Base-by-base conservation (phyloP, 2,797 vertebrate species). In the Ciconia nigra region DNA sequence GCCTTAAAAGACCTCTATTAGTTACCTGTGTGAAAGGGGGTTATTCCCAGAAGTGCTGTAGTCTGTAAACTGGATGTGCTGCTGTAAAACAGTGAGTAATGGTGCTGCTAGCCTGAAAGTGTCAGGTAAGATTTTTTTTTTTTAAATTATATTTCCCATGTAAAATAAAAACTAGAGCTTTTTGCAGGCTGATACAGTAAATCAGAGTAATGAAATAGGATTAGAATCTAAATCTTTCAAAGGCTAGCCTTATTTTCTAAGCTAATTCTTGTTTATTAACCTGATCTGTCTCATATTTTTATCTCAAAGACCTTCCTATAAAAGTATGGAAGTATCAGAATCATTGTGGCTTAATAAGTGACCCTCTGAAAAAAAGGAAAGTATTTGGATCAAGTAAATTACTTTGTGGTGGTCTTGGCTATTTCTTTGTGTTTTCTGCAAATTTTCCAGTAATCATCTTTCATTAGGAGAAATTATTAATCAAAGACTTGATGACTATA, bases 401-500 rank as follows among this genome's bases (percentile, higher is more conserved):
- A 52, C 35, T 83, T 82, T 54, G 4, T 18, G 10, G 8, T 33
- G 12, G 13, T 51, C 47, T 74, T 77, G 26, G 25, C 22, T 66
- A 19, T 70, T 70, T 73, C 44, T 55, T n/a, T 79, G 20, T 49
- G 4, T 57, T 87, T 93, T 82, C 33, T 54, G 22, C 8, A 58
- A 44, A 31, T 0, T 0, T 31, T 74, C 17, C 13, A n/a, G 17
- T 37, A 54, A 58, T 41, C 6, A 20, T 1, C 6, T 73, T 65
- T 35, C 7, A 17, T 70, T 49, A 37, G 19, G 3, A 62, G 51
- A 33, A 29, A 42, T 54, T 35, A 55, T 25, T 71, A 71, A 57
- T 9, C 5, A 33, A 52, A 69, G 28, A 58, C 28, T 52, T 44
- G 11, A 8, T 66, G 46, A 51, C 20, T 57, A 13, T 28, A 20